Evolutionary conservation across 2,888 invertebrate genomes (phyloP).

Genomic region (Lottia scabra): DNA sequence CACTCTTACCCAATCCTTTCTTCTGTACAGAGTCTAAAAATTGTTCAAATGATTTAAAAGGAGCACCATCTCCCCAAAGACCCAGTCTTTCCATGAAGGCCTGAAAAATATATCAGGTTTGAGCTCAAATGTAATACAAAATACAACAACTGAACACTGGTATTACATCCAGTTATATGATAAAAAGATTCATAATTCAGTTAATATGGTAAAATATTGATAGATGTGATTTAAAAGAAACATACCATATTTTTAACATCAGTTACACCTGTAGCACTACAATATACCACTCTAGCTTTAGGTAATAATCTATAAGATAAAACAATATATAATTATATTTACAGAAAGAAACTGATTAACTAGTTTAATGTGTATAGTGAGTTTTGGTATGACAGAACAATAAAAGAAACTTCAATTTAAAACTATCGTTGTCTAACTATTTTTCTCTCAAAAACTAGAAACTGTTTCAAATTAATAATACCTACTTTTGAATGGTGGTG

Average conservation of each 20-base stretch:
- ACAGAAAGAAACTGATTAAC: not conserved
- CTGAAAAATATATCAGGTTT: too few species aligned
- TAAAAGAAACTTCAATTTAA: too few species aligned
- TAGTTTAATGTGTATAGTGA: too few species aligned
- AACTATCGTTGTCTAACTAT: too few species aligned
- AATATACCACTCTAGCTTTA: constrained; percentile 65
- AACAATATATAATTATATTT: not conserved
- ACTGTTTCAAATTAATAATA: too few species aligned
- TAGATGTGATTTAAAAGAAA: not conserved
- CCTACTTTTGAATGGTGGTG: constrained; percentile 59
- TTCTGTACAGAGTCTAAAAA: constrained; percentile 63
- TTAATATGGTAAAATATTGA: not conserved
- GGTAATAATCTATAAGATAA: constrained; percentile 55
- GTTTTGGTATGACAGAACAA: not conserved
- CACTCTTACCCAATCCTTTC: constrained; percentile 61
- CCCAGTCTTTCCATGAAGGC: constrained; percentile 68
- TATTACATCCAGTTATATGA: not conserved
- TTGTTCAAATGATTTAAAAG: constrained; percentile 62
- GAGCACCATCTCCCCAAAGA: constrained; percentile 66
- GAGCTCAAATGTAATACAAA: too few species aligned
- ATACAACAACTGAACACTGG: not conserved
- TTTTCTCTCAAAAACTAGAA: too few species aligned
- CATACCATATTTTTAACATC: constrained; percentile 67
- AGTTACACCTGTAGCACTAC: constrained; percentile 67
- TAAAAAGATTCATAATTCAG: too few species aligned